Evolutionary conservation across 2,113 vertebrate genomes (phyloP).

Genomic region (Catharus fuscescens): DNA sequence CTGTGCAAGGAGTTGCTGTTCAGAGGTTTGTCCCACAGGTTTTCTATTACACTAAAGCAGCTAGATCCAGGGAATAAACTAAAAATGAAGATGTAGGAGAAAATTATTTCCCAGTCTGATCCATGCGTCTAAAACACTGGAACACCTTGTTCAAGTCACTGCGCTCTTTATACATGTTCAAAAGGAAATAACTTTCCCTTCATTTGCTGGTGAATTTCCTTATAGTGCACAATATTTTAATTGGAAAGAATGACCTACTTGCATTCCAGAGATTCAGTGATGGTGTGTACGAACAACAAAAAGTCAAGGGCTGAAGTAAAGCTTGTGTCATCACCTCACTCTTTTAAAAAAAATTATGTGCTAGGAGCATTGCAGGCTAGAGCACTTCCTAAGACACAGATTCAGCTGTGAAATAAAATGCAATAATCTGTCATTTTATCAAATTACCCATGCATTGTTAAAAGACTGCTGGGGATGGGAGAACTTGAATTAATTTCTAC

Average conservation of each 20-base stretch:
- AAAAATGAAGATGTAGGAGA: background rate
- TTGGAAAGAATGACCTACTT: background rate
- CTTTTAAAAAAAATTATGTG: background rate
- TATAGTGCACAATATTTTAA: background rate
- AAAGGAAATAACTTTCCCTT: background rate
- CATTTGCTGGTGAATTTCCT: background rate
- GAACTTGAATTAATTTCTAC: background rate
- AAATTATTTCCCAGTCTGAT: background rate
- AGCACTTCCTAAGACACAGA: background rate
- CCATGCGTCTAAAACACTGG: background rate
- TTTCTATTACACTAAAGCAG: background rate
- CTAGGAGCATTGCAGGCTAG: background rate
- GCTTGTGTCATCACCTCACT: background rate
- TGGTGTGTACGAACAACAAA: background rate
- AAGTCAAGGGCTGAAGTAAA: background rate
- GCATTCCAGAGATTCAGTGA: background rate
- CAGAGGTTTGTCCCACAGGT: background rate
- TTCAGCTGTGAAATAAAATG: slow-evolving; percentile 4
- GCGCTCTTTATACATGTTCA: background rate
- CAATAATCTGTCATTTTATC: background rate
- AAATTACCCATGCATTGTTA: background rate
- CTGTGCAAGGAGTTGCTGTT: background rate
- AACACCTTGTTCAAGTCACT: background rate
- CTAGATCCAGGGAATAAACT: background rate
- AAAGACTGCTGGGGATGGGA: background rate